Conservation (phyloP, 2,113 vertebrate genomes). For the Climacteris rufus region DNA sequence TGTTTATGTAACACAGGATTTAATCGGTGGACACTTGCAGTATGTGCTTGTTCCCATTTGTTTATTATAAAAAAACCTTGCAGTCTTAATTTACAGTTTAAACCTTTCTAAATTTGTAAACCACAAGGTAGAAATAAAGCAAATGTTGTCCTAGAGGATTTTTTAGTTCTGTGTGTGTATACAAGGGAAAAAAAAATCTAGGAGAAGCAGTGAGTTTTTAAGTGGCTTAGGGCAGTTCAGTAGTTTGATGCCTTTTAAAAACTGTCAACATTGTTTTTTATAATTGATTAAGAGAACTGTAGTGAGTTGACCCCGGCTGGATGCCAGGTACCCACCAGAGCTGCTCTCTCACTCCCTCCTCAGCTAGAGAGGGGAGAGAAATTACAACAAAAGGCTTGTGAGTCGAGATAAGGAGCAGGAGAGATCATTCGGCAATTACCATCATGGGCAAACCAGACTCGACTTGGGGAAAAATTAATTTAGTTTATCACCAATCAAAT, state of each 20-base stretch:
- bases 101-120: background rate
- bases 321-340: background rate
- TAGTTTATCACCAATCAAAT: background rate
- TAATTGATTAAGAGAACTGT: background rate
- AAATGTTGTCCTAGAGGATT: background rate
- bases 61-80: background rate
- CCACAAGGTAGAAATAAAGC: background rate
- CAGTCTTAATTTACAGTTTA: background rate
- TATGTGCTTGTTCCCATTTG: background rate
- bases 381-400: background rate
- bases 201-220: background rate
- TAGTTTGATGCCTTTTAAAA: background rate
- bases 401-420: background rate
- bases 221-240: background rate
- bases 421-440: background rate
- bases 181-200: background rate
- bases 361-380: background rate
- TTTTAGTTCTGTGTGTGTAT: background rate
- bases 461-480: background rate
- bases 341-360: background rate
- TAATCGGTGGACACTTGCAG: background rate
- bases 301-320: background rate
- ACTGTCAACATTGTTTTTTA: background rate
- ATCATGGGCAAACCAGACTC: background rate
- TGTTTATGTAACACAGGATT: constrained; percentile 18